Conservation (phyloP, 2,113 vertebrate genomes). For the Rhipidura dahli region DNA sequence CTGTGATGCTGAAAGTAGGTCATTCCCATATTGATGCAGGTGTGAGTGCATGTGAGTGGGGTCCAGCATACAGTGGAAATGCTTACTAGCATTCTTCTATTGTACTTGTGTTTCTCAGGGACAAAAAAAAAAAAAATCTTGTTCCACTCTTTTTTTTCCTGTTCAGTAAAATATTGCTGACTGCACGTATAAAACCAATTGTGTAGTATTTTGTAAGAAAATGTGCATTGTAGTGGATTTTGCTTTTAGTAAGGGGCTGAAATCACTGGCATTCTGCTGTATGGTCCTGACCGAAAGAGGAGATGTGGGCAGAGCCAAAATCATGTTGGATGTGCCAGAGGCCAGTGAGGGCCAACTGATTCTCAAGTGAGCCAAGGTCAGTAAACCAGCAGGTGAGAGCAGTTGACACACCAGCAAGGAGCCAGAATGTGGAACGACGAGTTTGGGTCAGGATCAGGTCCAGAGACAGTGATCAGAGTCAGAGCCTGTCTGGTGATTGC, state of each 20-base stretch:
- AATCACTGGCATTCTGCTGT: background rate
- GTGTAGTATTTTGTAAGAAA: slow-evolving; percentile 17
- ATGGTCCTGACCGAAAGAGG: background rate
- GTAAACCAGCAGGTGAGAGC: background rate
- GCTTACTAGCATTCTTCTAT: slow-evolving; percentile 1
- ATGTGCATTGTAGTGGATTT: background rate
- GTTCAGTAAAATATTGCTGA: background rate
- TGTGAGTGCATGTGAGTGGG: background rate
- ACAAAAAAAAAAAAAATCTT: background rate
- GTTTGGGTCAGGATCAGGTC: background rate
- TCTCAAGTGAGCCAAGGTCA: background rate
- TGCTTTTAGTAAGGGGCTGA: background rate
- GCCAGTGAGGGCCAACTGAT: background rate
- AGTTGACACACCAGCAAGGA: background rate
- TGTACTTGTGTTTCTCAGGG: background rate
- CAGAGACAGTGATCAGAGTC: background rate
- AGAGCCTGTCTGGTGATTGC: background rate
- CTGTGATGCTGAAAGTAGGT: background rate
- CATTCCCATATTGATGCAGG: slow-evolving; percentile 11
- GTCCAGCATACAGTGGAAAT: background rate
- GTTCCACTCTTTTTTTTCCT: background rate
- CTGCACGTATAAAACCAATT: background rate
- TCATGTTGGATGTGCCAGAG: background rate
- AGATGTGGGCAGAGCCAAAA: background rate
- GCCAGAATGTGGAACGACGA: background rate